Conservation (phyloP, 2,797 vertebrate genomes). For the Dicrostonyx torquatus region DNA sequence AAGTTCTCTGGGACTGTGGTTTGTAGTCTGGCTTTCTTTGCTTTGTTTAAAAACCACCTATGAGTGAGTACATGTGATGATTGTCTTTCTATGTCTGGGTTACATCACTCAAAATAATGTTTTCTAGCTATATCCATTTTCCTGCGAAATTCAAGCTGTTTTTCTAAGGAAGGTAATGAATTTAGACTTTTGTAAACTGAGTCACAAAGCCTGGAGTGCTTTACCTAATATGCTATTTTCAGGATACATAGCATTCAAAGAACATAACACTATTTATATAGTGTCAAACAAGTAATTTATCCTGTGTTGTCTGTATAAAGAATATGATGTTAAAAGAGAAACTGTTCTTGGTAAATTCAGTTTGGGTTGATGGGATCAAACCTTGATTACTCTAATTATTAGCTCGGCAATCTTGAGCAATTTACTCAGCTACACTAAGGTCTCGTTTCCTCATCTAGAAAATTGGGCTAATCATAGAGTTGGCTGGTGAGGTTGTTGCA, state of each 20-base stretch:
- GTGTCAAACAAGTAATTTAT: not conserved
- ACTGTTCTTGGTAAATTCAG: not conserved
- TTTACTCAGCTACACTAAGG: not conserved
- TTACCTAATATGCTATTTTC: not conserved
- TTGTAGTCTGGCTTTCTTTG: no score
- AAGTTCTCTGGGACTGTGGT: no score
- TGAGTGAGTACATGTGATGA: no score
- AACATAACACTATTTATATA: not conserved
- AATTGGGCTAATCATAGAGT: not conserved
- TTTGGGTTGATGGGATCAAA: not conserved
- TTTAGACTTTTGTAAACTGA: not conserved
- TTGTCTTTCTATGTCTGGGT: no score
- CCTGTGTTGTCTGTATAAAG: not conserved
- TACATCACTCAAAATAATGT: no score
- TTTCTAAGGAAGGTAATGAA: not conserved
- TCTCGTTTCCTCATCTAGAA: not conserved
- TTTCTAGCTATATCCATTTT: no score
- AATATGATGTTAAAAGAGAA: not conserved
- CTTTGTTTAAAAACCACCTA: no score
- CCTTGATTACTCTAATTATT: not conserved
- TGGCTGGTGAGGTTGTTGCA: not conserved
- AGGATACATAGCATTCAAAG: not conserved
- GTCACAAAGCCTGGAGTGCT: not conserved
- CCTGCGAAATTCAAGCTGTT: not conserved
- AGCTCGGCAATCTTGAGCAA: not conserved